Percentiles rank a stretch among this genome's conserved stretches.
Conservation (phyloP, 2,888 invertebrate genomes). For the Steinernema hermaphroditum region DNA sequence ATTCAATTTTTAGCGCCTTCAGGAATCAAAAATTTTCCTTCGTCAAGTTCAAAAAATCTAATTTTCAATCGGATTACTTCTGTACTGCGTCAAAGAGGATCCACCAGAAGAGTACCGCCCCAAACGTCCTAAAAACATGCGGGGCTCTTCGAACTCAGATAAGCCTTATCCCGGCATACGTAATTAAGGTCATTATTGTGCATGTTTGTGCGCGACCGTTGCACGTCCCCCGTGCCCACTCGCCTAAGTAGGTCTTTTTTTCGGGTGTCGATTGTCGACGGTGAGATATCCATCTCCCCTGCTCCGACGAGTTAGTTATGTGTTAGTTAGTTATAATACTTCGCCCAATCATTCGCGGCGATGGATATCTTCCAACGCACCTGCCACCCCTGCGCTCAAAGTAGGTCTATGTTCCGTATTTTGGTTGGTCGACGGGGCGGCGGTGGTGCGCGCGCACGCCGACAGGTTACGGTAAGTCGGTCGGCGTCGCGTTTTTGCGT, state of each 20-base stretch:
- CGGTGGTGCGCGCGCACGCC: not conserved
- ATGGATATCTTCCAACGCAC: slow-evolving; percentile 25
- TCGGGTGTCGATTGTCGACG: slow-evolving; percentile 23
- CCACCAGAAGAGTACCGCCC: not conserved
- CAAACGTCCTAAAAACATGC: not conserved
- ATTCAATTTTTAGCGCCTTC: too few relatives aligned
- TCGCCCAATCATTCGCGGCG: slow-evolving; percentile 28
- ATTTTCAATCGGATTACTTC: too few relatives aligned
- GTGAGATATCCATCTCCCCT: slow-evolving; percentile 23
- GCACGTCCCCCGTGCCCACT: not conserved
- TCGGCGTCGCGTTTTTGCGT: slow-evolving; percentile 24
- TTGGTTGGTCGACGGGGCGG: slow-evolving; percentile 15
- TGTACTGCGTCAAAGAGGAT: too few relatives aligned
- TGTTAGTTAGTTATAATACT: slow-evolving; percentile 31
- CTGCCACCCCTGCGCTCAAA: slow-evolving; percentile 23
- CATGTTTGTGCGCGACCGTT: not conserved
- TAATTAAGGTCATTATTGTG: slow-evolving; percentile 28
- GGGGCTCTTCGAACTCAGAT: not conserved
- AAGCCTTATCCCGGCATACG: slow-evolving; percentile 28
- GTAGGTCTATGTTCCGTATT: slow-evolving; percentile 30
- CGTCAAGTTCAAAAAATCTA: too few relatives aligned
- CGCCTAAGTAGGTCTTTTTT: slow-evolving; percentile 30
- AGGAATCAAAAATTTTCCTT: too few relatives aligned
- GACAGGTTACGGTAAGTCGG: slow-evolving; percentile 20
- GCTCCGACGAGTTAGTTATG: slow-evolving; percentile 18